Evolutionary conservation across 2,113 vertebrate species (phyloP), one percentile per base, ranked within the genome.

Genomic region (Peromyscus polionotus): DNA sequence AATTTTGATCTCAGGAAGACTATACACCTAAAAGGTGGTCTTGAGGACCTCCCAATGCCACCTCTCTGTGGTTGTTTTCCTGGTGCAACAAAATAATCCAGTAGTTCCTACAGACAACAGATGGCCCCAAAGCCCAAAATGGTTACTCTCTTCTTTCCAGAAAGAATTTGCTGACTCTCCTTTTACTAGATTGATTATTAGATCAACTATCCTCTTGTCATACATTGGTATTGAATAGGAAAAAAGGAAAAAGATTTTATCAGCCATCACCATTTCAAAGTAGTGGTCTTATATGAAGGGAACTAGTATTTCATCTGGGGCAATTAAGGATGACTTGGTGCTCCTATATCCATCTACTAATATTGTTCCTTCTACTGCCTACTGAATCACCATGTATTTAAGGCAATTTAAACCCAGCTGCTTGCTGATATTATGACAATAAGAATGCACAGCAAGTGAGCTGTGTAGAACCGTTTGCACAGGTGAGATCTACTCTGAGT

Each of bases 301-400:
- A 67, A 68, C 59, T 95, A 96, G 86, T 95, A 92, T 95, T 88
- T 96, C 45, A 90, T 24, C 81, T 33, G 0, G 77, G 95, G 67
- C 93, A 86, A 97, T 26, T 92, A 93, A 67, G 31, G 61, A 0
- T 45, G 94, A 96, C 95, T 97, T 95, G 96, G 54, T 45, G 67
- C 57, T 96, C 88, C 4, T 42, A 67, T 51, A 97, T 95, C 94
- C 95, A 97, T 95, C 42, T 95, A 73, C 72, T 96, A 95, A 88
- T 93, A 96, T 81, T 95, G 93, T 90, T 70, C 77, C 4, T 87
- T 73, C 48, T 87, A 93, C 96, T 86, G 87, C 90, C 63, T 83
- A 84, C 51, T 97, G 94, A 97, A 94, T 97, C 22, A 92, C 85
- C 79, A 97, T 4, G 26, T 63, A 28, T 42, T 83, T 93, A 96